Evolutionary conservation across 1,140 invertebrate genomes (phyloP), one percentile per base, ranked within the genome.

Genomic region (Maniola jurtina): DNA sequence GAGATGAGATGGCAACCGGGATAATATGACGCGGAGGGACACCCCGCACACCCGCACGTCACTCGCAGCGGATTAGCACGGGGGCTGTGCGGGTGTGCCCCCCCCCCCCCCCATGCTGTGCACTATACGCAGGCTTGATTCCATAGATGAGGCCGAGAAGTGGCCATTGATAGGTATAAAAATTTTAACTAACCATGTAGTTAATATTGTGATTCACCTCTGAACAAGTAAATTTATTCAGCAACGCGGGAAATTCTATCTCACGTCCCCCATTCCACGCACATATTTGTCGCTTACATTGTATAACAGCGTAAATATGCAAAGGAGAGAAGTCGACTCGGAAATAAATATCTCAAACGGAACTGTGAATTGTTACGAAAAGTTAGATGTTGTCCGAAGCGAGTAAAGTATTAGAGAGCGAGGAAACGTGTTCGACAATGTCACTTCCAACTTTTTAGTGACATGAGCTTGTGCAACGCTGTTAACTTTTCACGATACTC

Each of bases 331-430:
- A 75, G 70, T 72, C 56, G 52, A 63, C 50, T 68, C 56, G 64
- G 63, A 55, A 55, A 55, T 55, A 73, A 72, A 70, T 70, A 72
- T 70, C 65, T 75, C 57, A 59, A 73, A 65, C 64, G 52, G 64
- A 70, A 66, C 66, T 69, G 70, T 69, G 73, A 70, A 66, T 68
- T 67, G 66, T 60, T 57, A 61, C 67, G 58, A 58, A 71, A 79
- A 78, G 70, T 79, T 77, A 66, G 62, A 71, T 64, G 71, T 69
- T 64, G 71, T 69, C 66, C 70, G 55, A 47, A 65, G 63, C 64
- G 60, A 64, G 15, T 74, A 66, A 73, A 77, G 72, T 69, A 81
- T 80, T 80, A 80, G 57, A 69, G 72, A 61, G 70, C 65, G 76
- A 71, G 52, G 52, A 55, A 55, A 55, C 52, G 5, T 73, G 76